Conservation (phyloP, 2,113 vertebrate genomes). For the Rhinoptilus africanus region DNA sequence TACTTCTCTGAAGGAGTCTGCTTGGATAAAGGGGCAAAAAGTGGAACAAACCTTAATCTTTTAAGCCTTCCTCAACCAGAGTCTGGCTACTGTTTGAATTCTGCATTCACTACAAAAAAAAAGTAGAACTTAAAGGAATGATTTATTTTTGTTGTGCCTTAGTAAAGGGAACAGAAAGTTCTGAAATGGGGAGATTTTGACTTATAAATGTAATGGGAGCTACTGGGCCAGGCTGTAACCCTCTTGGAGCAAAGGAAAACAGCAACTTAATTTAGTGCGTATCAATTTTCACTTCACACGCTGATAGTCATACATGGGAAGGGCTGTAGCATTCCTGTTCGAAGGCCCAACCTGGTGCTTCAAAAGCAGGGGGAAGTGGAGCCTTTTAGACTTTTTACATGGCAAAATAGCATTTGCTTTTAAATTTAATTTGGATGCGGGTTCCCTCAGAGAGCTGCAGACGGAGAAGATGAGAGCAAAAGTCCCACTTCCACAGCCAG, state of each 20-base stretch:
- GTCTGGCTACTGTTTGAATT: not conserved
- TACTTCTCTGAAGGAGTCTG: not conserved
- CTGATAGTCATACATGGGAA: not conserved
- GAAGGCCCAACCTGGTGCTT: not conserved
- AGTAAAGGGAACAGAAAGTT: not conserved
- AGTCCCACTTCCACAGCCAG: not conserved
- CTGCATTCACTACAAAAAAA: no score
- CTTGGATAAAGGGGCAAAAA: not conserved
- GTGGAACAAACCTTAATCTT: not conserved
- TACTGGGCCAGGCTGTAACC: not conserved
- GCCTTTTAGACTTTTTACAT: not conserved
- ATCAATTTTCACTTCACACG: not conserved
- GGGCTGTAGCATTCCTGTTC: not conserved
- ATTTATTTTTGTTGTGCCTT: not conserved
- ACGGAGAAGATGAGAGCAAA: not conserved
- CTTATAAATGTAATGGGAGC: not conserved
- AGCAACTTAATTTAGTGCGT: not conserved
- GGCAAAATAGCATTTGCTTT: not conserved
- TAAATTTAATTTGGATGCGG: not conserved
- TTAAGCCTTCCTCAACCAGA: not conserved
- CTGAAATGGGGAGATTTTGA: not conserved
- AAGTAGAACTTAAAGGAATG: not conserved
- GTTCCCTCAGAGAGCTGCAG: not conserved
- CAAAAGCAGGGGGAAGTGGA: not conserved
- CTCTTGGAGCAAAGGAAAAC: not conserved